Evolutionary conservation across 2,113 vertebrate species (phyloP), one percentile per base, ranked within the genome.

Genomic region (Callipepla californica): DNA sequence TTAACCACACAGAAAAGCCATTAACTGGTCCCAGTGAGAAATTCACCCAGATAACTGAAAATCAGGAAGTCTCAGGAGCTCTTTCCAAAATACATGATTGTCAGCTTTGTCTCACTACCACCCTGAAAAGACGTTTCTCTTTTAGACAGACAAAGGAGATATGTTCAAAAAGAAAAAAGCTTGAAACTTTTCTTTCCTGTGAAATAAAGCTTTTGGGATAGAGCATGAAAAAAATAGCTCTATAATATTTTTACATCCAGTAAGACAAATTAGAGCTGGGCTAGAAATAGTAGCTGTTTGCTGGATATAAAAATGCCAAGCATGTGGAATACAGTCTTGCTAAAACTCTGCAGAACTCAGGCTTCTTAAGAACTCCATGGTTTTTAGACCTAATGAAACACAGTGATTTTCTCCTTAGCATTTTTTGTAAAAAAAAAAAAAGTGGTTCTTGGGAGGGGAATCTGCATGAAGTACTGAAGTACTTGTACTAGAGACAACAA

Each of bases 311-410:
- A 7, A 13, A 11, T 32, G 8, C 30, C 28, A 87, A 45, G 13
- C 4, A 23, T 10, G 3, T 42, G 21, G 34, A 61, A 58, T 15
- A 34, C 3, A 19, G 51, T 1, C 4, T 6, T 2, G 0, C 4
- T 50, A 82, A 16, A 36, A 48, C 61, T 90, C 68, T 20, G 48
- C 17, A 28, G 42, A 87, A 80, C 15, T 57, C 0, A 0, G 1
- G 1, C 2, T 36, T 76, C 84, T 79, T 69, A 40, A 73, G 45
- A 59, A 58, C 4, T 16, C 19, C 50, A 21, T 3, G 62, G 15
- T 34, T 85, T 88, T 83, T 40, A 80, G 22, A 58, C 30, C 25
- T 80, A 16, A 77, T 59, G 67, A 91, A 36, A 1, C 16, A 40
- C 28, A 42, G 7, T 7, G 30, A 22, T 42, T 87, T 74, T 67